A percentile compares a stretch with the other conserved stretches of the same genome.
phyloP scores from a whole-genome alignment of 2,888 invertebrate species.

The Dugesia japonica region DNA sequence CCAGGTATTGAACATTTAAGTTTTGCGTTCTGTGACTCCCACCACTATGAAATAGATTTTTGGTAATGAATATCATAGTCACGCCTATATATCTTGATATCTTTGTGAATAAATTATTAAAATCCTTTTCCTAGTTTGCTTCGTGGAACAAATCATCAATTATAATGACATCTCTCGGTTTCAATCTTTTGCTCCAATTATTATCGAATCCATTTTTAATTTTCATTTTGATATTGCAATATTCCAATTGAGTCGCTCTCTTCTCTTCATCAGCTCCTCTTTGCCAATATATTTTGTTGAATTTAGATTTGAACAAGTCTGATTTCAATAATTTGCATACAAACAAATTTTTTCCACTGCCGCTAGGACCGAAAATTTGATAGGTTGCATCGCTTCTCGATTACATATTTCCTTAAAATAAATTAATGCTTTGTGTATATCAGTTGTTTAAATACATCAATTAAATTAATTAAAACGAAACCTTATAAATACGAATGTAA shows the following conservation, averaged over 20 bases:
- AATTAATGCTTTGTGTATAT: too few species aligned
- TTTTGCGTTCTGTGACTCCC: background rate
- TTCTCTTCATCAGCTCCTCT: too few species aligned
- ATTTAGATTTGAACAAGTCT: slow-evolving; percentile 34
- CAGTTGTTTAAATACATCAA: too few species aligned
- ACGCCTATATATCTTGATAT: background rate
- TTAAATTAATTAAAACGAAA: too few species aligned
- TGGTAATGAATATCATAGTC: background rate
- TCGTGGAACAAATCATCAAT: background rate
- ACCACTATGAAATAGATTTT: background rate
- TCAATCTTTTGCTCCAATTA: background rate
- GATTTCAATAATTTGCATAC: too few species aligned
- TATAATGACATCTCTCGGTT: background rate
- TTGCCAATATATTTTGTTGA: background rate
- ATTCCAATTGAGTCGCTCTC: too few species aligned
- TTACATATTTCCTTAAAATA: too few species aligned
- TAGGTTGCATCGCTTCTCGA: too few species aligned
- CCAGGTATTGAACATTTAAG: background rate
- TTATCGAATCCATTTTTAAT: background rate
- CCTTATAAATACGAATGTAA: too few species aligned
- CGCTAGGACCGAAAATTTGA: too few species aligned
- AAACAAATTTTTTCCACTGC: too few species aligned
- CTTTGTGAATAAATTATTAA: slow-evolving; percentile 3
- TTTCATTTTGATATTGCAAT: background rate
- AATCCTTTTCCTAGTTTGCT: background rate